Conservation (phyloP, 2,888 invertebrate genomes). For the Rhamnusium bicolor region DNA sequence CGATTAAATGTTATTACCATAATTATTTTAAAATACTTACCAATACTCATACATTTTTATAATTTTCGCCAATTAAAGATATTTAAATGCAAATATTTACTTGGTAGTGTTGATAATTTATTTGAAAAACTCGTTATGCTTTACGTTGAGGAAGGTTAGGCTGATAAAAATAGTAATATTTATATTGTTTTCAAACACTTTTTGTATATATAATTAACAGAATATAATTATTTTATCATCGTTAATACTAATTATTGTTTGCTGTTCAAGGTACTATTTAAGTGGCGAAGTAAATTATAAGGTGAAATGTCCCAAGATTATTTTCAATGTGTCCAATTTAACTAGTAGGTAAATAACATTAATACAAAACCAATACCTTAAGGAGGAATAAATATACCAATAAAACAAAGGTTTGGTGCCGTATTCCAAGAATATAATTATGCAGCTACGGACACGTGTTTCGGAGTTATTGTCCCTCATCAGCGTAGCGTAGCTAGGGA, state of each 20-base stretch:
- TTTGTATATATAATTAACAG: conserved; percentile 18
- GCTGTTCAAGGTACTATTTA: conserved; percentile 25
- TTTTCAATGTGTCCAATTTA: not conserved
- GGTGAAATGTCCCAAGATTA: not conserved
- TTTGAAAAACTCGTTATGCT: conserved; percentile 27
- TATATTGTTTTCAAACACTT: conserved; percentile 36
- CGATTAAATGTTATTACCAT: conserved; percentile 35
- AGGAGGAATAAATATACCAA: too few species aligned
- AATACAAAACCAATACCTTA: too few species aligned
- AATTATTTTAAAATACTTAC: conserved; percentile 37
- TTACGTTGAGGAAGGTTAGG: conserved; percentile 40
- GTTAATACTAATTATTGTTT: conserved; percentile 19
- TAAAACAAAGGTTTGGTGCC: too few species aligned
- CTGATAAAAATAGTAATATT: conserved; percentile 30
- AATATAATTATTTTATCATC: conserved; percentile 26
- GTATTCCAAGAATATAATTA: too few species aligned
- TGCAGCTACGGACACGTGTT: too few species aligned
- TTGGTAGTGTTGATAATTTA: conserved; percentile 11
- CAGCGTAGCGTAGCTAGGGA: too few species aligned
- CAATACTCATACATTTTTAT: conserved; percentile 10
- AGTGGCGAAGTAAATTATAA: conserved; percentile 1
- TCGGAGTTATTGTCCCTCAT: too few species aligned
- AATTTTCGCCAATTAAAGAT: conserved; percentile 30
- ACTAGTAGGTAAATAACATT: not conserved
- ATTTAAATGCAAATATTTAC: conserved; percentile 34